phyloP scores from a whole-genome alignment of 1,140 invertebrate species.

The Samia ricini region DNA sequence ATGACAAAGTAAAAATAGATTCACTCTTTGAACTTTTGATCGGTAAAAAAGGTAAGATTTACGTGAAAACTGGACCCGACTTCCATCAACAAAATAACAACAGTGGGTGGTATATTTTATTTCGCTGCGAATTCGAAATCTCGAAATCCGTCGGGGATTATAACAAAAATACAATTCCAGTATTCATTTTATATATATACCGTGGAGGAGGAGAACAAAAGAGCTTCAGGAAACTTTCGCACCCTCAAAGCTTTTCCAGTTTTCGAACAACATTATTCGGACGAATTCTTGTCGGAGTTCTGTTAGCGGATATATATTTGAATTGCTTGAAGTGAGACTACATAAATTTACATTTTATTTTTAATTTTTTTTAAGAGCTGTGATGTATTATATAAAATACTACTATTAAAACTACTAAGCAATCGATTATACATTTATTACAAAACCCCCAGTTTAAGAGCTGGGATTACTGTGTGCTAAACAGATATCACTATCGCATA shows the following conservation, averaged over 20 bases:
- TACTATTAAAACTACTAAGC: too few relatives aligned
- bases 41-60: neutral
- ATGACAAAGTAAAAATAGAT: neutral
- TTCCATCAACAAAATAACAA: neutral
- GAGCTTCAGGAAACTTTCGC: slow-evolving; percentile 1
- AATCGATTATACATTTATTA: too few relatives aligned
- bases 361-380: too few relatives aligned
- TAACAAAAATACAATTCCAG: slow-evolving; percentile 9
- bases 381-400: too few relatives aligned
- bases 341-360: neutral
- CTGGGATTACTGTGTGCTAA: too few relatives aligned
- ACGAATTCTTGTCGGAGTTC: neutral
- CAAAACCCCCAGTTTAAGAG: too few relatives aligned
- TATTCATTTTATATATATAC: slow-evolving; percentile 7
- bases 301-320: neutral
- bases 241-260: slow-evolving; percentile 5
- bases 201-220: slow-evolving; percentile 4
- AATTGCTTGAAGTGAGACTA: neutral
- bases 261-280: slow-evolving; percentile 9
- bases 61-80: neutral
- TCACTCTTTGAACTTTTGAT: neutral
- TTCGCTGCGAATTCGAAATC: slow-evolving; percentile 8
- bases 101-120: slow-evolving; percentile 5
- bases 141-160: slow-evolving; percentile 10
- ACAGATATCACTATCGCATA: too few relatives aligned